phyloP scores from a whole-genome alignment of 2,797 vertebrate genomes.

The Alfaro cultratus region DNA sequence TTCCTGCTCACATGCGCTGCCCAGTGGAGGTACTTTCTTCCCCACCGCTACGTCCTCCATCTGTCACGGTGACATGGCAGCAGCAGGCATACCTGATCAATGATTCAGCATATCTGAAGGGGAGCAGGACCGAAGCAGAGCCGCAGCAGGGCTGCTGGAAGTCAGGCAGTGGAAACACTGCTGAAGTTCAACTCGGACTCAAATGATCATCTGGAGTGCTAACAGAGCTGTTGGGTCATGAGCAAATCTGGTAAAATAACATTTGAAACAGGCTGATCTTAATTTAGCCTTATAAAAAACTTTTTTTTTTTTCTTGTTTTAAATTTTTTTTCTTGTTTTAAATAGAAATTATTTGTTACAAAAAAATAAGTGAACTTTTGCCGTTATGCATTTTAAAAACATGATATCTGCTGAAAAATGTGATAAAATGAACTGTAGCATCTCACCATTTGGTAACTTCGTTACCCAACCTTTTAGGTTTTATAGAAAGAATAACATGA shows the following conservation, averaged over 20 bases:
- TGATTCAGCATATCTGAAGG: slow-evolving; percentile 64
- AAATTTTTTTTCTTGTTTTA: not conserved
- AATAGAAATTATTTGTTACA: not conserved
- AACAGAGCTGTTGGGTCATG: not conserved
- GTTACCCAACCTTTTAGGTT: not conserved
- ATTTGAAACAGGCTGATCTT: not conserved
- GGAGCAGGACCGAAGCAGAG: slow-evolving; percentile 22
- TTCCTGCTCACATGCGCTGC: slow-evolving; percentile 38
- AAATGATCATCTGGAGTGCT: not conserved
- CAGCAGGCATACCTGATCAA: slow-evolving; percentile 46
- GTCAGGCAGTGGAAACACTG: not conserved
- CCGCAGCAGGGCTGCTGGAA: slow-evolving; percentile 19
- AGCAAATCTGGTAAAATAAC: not conserved
- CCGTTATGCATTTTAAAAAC: not conserved
- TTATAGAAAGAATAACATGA: not conserved
- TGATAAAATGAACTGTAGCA: not conserved
- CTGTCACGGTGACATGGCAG: slow-evolving; percentile 51
- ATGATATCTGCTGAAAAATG: not conserved
- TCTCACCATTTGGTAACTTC: not conserved
- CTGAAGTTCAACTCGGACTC: not conserved
- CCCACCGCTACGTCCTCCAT: slow-evolving; percentile 26
- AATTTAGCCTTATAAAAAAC: not conserved
- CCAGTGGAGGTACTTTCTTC: slow-evolving; percentile 30
- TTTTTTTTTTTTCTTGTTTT: not conserved
- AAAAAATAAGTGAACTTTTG: not conserved